Evolutionary conservation across 2,797 vertebrate genomes (phyloP).

Genomic region (Rachycentron canadum): DNA sequence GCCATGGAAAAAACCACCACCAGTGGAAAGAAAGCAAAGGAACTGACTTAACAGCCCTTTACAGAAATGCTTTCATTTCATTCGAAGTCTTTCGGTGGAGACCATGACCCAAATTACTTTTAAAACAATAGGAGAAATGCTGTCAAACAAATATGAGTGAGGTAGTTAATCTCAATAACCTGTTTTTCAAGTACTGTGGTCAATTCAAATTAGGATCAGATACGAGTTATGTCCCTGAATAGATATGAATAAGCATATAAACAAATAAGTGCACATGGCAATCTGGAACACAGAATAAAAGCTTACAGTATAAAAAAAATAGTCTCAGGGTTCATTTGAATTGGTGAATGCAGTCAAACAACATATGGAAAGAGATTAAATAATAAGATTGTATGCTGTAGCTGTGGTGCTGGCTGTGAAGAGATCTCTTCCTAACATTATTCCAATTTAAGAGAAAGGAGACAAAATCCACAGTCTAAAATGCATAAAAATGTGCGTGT

Average conservation of each 20-base stretch:
- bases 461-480: background rate
- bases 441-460: no score
- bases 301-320: background rate
- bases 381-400: background rate
- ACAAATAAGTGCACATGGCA: conserved; percentile 29
- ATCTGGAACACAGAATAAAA: conserved; percentile 3
- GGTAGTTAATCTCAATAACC: conserved; percentile 3
- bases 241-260: conserved; percentile 44
- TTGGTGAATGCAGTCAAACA: background rate
- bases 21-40: conserved; percentile 36
- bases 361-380: background rate
- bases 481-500: no score
- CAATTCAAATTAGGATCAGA: conserved; percentile 55
- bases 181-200: background rate
- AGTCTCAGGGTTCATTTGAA: conserved; percentile 19
- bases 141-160: conserved; percentile 14
- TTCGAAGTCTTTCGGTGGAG: background rate
- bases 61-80: conserved; percentile 34
- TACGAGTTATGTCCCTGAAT: background rate
- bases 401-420: background rate
- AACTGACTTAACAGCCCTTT: conserved; percentile 33
- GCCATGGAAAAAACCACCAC: conserved; percentile 30
- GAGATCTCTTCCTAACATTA: background rate
- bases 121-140: conserved; percentile 32
- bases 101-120: conserved; percentile 17